Conservation (phyloP, 1,140 invertebrate species). For the Steinernema khuongi region DNA sequence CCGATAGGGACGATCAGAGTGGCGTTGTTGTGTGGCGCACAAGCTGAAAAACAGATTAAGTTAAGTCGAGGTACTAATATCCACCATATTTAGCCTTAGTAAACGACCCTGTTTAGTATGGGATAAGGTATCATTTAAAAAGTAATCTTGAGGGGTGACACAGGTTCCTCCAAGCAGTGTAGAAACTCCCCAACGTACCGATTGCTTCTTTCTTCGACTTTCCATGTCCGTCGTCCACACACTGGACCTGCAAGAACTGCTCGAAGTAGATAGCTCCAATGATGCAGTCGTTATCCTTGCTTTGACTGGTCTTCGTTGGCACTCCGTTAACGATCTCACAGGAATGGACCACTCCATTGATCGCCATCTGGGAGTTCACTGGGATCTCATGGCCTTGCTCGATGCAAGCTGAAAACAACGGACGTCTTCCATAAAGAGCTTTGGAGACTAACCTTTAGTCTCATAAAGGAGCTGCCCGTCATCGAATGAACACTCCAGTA, state of each 20-base stretch:
- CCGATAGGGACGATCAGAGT: slow-evolving; percentile 2
- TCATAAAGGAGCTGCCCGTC: slow-evolving; percentile 2
- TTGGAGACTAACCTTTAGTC: not conserved
- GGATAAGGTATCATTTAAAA: too few species aligned
- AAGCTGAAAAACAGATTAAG: not conserved
- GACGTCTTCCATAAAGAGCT: not conserved
- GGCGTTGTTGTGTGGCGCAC: slow-evolving; percentile 4
- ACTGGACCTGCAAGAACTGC: not conserved
- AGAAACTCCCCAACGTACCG: too few species aligned
- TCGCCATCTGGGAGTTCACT: not conserved
- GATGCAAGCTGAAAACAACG: not conserved
- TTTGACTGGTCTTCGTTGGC: not conserved
- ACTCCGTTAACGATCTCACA: slow-evolving; percentile 2
- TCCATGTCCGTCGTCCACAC: not conserved
- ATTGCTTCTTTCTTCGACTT: not conserved
- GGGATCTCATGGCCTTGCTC: not conserved
- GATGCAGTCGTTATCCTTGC: not conserved
- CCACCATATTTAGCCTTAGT: too few species aligned
- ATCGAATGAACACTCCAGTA: not conserved
- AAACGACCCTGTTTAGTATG: too few species aligned
- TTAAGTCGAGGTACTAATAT: too few species aligned
- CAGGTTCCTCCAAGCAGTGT: too few species aligned
- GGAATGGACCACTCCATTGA: not conserved
- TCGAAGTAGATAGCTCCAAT: slow-evolving; percentile 5
- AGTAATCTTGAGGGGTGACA: too few species aligned